Base-by-base conservation (phyloP, 2,888 invertebrate species). In the Zelleria hepariella region DNA sequence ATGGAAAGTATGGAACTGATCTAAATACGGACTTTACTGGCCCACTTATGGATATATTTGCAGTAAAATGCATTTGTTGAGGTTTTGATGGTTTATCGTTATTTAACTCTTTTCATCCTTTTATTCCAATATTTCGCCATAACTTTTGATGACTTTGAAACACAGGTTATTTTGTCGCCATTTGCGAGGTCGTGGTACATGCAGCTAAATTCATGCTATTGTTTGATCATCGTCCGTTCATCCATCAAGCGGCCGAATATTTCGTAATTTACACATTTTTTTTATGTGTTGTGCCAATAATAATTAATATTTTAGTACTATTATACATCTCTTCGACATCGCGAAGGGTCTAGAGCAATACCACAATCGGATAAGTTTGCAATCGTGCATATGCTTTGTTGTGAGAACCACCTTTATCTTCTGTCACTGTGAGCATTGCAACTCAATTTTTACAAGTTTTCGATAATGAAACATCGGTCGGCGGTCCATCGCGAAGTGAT, bases 351-450 rank as follows among this genome's bases (percentile, higher is more conserved):
- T 73, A 70, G 71, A 71, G 72, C 71, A 68, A 69, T 69, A 64
- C 68, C 72, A 71, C 65, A 66, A 66, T 68, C 68, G 68, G 73
- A 75, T 75, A 76, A 77, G 82, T 78, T 80, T 79, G 80, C 75
- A 79, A 86, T 81, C 77, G 83, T 85, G 82, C 86, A 80, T 86
- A 85, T 84, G 88, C 87, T 88, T 88, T 88, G 88, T 87, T 87
- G 86, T 88, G 85, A 86, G 87, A 82, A 85, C 85, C 86, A 86
- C 86, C 86, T 87, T 82, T 86, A 88, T 82, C 86, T 87, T 73
- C 86, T 88, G 87, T 87, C 88, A 88, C 80, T 80, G 74, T 81
- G 78, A 80, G 77, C 71, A 78, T 75, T 75, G 75, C 77, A 75
- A 81, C 79, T 77, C 73, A 79, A 78, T 78, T 84, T 85, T 64